A percentile compares a stretch with the other conserved stretches of the same genome.
phyloP scores from a whole-genome alignment of 2,888 invertebrate genomes.

The Brachynemurus nebulosus region DNA sequence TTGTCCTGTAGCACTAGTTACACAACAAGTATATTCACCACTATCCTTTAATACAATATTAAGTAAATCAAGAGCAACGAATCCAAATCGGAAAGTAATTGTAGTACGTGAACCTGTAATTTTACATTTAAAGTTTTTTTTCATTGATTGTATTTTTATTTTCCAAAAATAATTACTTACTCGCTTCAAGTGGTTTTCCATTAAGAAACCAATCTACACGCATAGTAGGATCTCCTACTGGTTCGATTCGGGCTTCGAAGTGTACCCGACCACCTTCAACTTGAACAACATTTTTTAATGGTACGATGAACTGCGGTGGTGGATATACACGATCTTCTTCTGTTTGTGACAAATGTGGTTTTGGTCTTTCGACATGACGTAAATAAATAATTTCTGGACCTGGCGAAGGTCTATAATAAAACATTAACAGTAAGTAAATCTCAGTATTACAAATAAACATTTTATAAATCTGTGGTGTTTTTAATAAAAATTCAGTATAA shows the following conservation, averaged over 20 bases:
- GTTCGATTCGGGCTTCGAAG: conserved; percentile 95
- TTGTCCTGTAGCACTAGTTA: conserved; percentile 72
- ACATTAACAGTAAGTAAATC: conserved; percentile 1
- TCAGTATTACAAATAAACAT: no score
- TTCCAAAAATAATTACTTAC: conserved; percentile 48
- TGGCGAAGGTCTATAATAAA: conserved; percentile 57
- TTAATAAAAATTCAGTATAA: background rate
- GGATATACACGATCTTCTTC: conserved; percentile 83
- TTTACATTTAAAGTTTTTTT: background rate
- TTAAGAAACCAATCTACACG: conserved; percentile 92
- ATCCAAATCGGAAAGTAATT: conserved; percentile 93
- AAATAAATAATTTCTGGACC: conserved; percentile 90
- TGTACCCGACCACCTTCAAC: conserved; percentile 87
- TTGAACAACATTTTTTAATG: conserved; percentile 65
- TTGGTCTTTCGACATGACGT: conserved; percentile 81
- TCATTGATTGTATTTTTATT: background rate
- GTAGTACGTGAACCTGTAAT: conserved; percentile 81
- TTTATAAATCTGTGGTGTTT: background rate
- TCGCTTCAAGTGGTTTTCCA: conserved; percentile 80
- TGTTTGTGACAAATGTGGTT: conserved; percentile 62
- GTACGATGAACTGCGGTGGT: conserved; percentile 84
- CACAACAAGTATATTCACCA: conserved; percentile 83
- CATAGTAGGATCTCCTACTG: conserved; percentile 93
- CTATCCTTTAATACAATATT: conserved; percentile 74
- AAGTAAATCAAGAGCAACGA: conserved; percentile 84